These are phyloP conservation scores for Drosophila elegans DNA, from an alignment of 1,140 invertebrate species.

Conservation along the genomic window DNA sequence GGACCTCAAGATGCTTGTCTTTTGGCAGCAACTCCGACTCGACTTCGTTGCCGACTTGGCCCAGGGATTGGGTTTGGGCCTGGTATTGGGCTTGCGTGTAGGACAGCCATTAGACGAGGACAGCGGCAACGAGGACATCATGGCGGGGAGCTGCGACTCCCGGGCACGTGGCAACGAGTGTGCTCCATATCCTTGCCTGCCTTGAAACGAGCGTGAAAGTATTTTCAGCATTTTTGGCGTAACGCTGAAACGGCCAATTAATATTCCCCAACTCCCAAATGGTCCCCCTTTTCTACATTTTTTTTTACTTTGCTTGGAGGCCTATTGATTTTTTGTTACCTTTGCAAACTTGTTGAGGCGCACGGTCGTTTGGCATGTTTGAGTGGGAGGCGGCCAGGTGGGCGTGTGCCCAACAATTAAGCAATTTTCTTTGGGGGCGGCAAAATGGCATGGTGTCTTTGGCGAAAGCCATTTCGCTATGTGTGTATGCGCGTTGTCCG, in stretches of 20 bases:
- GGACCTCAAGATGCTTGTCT: constrained; percentile 77
- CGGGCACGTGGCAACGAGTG: constrained; percentile 62
- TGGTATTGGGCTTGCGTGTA: constrained; percentile 54
- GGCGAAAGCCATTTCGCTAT: neutral
- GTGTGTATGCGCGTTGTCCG: constrained; percentile 5
- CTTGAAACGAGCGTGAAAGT: constrained; percentile 80
- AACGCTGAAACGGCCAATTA: constrained; percentile 71
- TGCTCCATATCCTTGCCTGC: constrained; percentile 43
- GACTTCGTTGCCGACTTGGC: constrained; percentile 5
- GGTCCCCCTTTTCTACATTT: too few species aligned
- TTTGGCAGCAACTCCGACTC: constrained; percentile 27
- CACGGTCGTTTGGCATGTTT: constrained; percentile 16
- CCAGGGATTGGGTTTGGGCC: constrained; percentile 12
- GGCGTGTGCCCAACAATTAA: constrained; percentile 66
- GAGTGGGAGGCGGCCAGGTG: constrained; percentile 5
- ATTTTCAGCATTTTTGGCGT: constrained; percentile 72
- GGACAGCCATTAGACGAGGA: constrained; percentile 59
- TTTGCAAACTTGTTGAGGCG: constrained; percentile 64
- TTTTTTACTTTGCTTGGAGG: constrained; percentile 15
- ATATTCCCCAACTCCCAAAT: constrained; percentile 45
- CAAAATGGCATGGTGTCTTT: constrained; percentile 1
- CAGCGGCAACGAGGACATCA: constrained; percentile 43
- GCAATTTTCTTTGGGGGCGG: constrained; percentile 43
- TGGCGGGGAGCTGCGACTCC: constrained; percentile 15
- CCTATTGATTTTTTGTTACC: constrained; percentile 73